A percentile compares a stretch with the other conserved stretches of the same genome.
Evolutionary conservation across 2,113 vertebrate species (phyloP).

Genomic region (Aspidoscelis tigris): DNA sequence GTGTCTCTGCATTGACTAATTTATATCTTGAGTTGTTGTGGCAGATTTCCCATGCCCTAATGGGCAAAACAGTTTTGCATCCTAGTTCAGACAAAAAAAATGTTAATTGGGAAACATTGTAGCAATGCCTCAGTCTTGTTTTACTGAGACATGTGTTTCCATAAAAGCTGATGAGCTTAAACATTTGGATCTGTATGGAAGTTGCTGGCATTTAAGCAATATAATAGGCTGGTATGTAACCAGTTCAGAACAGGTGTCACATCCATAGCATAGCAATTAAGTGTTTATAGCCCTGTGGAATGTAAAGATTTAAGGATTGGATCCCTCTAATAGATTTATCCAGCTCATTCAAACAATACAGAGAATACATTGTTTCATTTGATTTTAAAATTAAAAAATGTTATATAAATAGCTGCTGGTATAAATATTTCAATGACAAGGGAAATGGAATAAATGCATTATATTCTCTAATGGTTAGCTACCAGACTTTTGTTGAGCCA

Average conservation of each 20-base stretch:
- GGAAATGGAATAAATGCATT: neutral
- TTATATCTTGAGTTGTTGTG: constrained; percentile 10
- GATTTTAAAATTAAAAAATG: constrained; percentile 26
- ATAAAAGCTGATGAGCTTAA: neutral
- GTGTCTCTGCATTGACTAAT: neutral
- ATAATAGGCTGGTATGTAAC: neutral
- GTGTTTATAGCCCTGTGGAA: neutral
- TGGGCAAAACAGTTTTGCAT: neutral
- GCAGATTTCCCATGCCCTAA: neutral
- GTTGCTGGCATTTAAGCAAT: neutral
- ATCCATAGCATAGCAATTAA: neutral
- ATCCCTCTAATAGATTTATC: constrained; percentile 16
- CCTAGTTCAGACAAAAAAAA: neutral
- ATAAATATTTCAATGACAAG: constrained; percentile 25
- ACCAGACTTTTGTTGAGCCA: neutral
- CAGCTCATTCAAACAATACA: constrained; percentile 15
- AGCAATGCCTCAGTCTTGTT: neutral
- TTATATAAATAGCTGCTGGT: neutral
- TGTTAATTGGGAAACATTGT: neutral
- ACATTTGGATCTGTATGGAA: neutral
- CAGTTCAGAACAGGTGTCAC: neutral
- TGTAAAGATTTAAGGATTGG: neutral
- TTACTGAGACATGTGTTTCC: neutral
- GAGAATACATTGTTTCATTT: constrained; percentile 15
- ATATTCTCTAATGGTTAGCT: neutral